Base-by-base conservation (phyloP, 2,113 vertebrate species). In the Tiliqua scincoides region DNA sequence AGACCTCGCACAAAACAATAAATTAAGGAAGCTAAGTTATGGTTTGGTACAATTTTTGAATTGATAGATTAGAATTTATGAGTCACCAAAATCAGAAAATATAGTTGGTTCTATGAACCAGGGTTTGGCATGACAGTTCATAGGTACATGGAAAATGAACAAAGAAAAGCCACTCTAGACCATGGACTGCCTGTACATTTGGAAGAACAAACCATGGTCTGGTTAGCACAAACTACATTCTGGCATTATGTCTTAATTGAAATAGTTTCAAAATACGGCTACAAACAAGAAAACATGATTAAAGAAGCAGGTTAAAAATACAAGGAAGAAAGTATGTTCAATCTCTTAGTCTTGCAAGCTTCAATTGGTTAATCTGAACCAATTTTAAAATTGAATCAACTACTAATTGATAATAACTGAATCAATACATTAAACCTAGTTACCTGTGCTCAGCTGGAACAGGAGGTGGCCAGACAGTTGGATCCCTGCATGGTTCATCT, bases 391-490 rank as follows among this genome's bases (percentile, higher is more conserved):
- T n/a, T n/a, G n/a, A n/a, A n/a, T n/a, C n/a, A n/a, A n/a, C n/a
- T n/a, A n/a, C n/a, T n/a, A n/a, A n/a, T n/a, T n/a, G n/a, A n/a
- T n/a, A n/a, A n/a, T n/a, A n/a, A 57, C 10, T 59, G 59, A 63
- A n/a, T n/a, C 3, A 57, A 57, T 57, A 17, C 48, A 79, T 67
- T 72, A 77, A 78, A 68, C 35, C 79, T 27, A 30, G 10, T 96
- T 89, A 99, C 99, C 97, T 98, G 97, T 99, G 98, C 87, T 99
- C 99, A 84, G 97, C 98, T 87, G 98, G 98, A 80, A 96, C 98
- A 65, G 98, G 99, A n/a, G 98, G 98, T 2, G 98, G 98, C 99
- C 99, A 99, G 3, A 99, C 97, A 10, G 93, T 94, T 6, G 98
- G 98, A 89, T 99, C 98, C 91, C 96, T 96, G 15, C 94, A 94